Conservation (phyloP, 92 coral and sea anemone genomes). For the Bergia sp. region DNA sequence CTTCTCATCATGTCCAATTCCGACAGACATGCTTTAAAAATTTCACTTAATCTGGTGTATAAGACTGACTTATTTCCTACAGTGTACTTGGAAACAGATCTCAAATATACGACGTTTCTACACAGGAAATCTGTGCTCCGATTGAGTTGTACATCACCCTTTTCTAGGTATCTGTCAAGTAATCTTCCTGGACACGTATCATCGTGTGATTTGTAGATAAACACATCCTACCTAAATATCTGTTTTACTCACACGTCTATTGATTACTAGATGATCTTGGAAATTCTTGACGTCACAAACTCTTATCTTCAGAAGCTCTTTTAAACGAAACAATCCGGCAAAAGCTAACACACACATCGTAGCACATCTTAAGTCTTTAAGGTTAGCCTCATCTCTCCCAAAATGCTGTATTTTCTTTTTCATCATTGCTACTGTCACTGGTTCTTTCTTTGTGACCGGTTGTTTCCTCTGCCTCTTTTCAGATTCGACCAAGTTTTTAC, state of each 20-base stretch:
- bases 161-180: slow-evolving; percentile 32
- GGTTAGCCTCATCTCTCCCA: slow-evolving; percentile 18
- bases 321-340: slow-evolving; percentile 43
- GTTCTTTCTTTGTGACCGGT: slow-evolving; percentile 40
- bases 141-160: background rate
- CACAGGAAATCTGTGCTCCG: slow-evolving; percentile 32
- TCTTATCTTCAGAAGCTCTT: slow-evolving; percentile 33
- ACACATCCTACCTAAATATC: slow-evolving; percentile 36
- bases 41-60: background rate
- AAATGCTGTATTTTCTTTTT: background rate
- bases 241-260: slow-evolving; percentile 3
- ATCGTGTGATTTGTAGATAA: slow-evolving; percentile 19
- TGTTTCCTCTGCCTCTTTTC: slow-evolving; percentile 31
- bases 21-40: background rate
- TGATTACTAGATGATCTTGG: slow-evolving; percentile 30
- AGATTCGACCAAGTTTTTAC: slow-evolving; percentile 43
- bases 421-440: slow-evolving; percentile 34
- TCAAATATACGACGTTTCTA: slow-evolving; percentile 30
- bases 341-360: slow-evolving; percentile 43
- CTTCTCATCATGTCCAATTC: too few species aligned
- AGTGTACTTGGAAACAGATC: background rate
- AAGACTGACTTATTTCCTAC: slow-evolving; percentile 9
- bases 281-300: background rate
- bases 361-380: slow-evolving; percentile 50
- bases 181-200: slow-evolving; percentile 41